These are phyloP conservation scores for Didymodactylos carnosus DNA, from an alignment of 2,888 invertebrate genomes.

Conservation along the genomic window DNA sequence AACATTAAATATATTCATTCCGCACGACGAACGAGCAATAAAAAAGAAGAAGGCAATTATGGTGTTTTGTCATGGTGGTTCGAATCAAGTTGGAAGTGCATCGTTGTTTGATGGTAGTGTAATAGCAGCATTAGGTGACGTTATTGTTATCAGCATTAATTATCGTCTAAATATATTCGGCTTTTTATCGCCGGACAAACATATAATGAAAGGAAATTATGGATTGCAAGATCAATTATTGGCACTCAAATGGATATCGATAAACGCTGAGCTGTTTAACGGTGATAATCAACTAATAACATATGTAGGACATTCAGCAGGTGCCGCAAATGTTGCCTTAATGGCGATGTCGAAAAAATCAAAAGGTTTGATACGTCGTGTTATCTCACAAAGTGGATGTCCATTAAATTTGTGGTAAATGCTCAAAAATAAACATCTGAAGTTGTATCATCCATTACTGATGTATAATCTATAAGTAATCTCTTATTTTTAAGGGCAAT, in stretches of 20 bases:
- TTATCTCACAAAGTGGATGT: conserved; percentile 13
- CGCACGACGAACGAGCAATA: neutral
- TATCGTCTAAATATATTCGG: conserved; percentile 8
- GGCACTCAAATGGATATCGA: conserved; percentile 5
- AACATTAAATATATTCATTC: conserved; percentile 1
- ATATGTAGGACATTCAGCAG: conserved; percentile 9
- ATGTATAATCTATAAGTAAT: neutral
- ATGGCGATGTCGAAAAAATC: neutral
- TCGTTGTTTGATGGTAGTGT: conserved; percentile 7
- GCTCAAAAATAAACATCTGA: neutral
- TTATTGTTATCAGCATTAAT: conserved; percentile 7
- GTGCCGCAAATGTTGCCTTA: conserved; percentile 1
- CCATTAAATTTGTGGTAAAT: conserved; percentile 6
- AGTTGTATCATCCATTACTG: neutral
- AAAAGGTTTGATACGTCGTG: neutral
- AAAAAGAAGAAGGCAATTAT: neutral
- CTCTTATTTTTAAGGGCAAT: neutral
- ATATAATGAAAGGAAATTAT: neutral
- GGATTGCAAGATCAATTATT: conserved; percentile 11
- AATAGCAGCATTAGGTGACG: conserved; percentile 4
- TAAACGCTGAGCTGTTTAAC: neutral
- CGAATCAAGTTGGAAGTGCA: conserved; percentile 5
- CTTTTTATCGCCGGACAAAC: neutral
- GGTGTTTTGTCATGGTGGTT: conserved; percentile 11
- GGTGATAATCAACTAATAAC: conserved; percentile 6